These are phyloP conservation scores for Engraulis encrasicolus DNA, from an alignment of 2,113 vertebrate genomes.

Conservation along the genomic window DNA sequence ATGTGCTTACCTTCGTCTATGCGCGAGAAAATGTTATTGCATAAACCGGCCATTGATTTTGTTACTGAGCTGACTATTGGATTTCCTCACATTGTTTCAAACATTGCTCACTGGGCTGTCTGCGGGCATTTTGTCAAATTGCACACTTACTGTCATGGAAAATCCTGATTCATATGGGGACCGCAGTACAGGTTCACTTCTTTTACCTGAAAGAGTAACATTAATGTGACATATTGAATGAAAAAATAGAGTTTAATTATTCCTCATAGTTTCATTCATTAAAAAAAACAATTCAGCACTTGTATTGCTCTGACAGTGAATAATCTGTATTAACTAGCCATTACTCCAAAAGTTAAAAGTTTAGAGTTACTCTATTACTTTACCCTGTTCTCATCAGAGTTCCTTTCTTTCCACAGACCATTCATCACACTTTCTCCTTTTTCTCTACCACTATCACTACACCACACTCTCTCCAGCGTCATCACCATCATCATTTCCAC, in stretches of 20 bases:
- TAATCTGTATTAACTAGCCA: background rate
- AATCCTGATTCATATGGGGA: slow-evolving; percentile 74
- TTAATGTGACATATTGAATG: background rate
- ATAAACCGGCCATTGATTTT: slow-evolving; percentile 5
- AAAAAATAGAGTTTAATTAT: background rate
- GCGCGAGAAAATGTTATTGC: background rate
- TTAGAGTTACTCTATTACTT: too few species aligned
- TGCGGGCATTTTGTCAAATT: background rate
- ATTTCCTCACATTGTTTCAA: background rate
- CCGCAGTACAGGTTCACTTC: slow-evolving; percentile 44
- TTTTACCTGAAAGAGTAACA: slow-evolving; percentile 58
- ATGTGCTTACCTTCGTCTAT: background rate
- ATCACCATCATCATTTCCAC: too few species aligned
- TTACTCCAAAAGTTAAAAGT: too few species aligned
- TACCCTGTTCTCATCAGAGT: too few species aligned
- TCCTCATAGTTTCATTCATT: background rate
- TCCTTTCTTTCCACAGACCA: too few species aligned
- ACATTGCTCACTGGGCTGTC: background rate
- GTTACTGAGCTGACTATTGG: slow-evolving; percentile 7
- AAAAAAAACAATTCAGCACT: background rate
- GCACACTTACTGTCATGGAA: slow-evolving; percentile 74
- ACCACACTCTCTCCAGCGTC: too few species aligned
- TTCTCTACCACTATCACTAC: too few species aligned
- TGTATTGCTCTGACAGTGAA: background rate
- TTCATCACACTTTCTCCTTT: too few species aligned